Base-by-base conservation (phyloP, 2,888 invertebrate genomes). In the Meghimatium bilineatum region DNA sequence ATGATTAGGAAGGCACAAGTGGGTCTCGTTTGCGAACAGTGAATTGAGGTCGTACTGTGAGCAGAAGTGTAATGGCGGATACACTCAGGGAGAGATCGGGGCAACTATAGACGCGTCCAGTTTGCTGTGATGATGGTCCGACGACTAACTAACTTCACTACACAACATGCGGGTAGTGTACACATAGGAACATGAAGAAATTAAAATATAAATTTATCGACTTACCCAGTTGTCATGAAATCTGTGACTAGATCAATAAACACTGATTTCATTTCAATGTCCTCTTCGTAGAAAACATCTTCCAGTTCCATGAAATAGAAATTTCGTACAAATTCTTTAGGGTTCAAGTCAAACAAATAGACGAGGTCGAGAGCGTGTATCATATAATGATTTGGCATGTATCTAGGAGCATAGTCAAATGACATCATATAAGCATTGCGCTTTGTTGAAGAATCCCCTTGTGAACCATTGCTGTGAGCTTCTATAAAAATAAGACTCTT, bases 211-310 rank as follows among this genome's bases (percentile, higher is more conserved):
- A 8, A 44, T 44, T 44, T 23, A 71, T 44, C 17, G 32, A 76
- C 63, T 71, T 56, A 81, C 63, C 72, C 52, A 12, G 74, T 63
- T 34, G 36, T 44, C 26, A 74, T 23, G 14, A 72, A 63, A 63
- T 8, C 23, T 36, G 52, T 17, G n/a, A 56, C n/a, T n/a, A 80
- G 56, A 26, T 80, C 80, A 71, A 71, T 80, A 34, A 36, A 71
- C 1, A 36, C 34, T 0, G 32, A 6, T 12, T 77, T 77, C 38
- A 77, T 10, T 14, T 60, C n/a, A 12, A 36, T 12, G 12, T 77
- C 76, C 12, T 77, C 76, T 0, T 77, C 76, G 12, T 60, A n/a
- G 36, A 77, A 77, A 1, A 0, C 52, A 17, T 77, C 63, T 49
- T 38, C 76, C 23, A 63, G 10, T 23, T 77, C 23, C 0, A 60